A percentile compares a stretch with the other conserved stretches of the same genome.
phyloP scores from a whole-genome alignment of 2,888 invertebrate genomes.

The Aphodius granarius region DNA sequence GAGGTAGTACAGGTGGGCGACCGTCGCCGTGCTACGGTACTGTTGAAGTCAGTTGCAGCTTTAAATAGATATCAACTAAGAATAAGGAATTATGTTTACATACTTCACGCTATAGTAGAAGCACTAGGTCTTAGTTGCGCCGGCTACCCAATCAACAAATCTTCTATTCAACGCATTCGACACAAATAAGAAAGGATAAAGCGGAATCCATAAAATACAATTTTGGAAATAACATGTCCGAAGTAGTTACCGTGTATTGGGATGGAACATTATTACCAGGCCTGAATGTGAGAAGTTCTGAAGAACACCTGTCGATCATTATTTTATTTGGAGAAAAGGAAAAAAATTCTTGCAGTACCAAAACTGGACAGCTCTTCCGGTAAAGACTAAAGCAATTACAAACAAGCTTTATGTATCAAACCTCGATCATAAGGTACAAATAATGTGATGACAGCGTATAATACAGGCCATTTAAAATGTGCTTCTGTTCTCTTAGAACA shows the following conservation, averaged over 20 bases:
- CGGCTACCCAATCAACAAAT: constrained; percentile 39
- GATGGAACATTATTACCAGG: constrained; percentile 44
- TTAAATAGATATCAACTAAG: no score
- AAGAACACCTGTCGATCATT: constrained; percentile 39
- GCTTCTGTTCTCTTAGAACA: no score
- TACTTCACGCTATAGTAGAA: constrained; percentile 36
- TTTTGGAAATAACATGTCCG: constrained; percentile 42
- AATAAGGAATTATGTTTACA: constrained; percentile 30
- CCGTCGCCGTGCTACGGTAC: no score
- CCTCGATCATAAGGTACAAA: no score
- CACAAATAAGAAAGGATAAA: constrained; percentile 32
- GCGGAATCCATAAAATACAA: constrained; percentile 41
- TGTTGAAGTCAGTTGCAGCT: no score
- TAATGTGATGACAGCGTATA: no score
- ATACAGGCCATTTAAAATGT: no score
- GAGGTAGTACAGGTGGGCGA: no score
- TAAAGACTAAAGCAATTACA: constrained; percentile 24
- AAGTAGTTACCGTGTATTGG: constrained; percentile 42
- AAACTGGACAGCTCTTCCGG: constrained; percentile 36
- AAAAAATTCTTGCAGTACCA: constrained; percentile 40
- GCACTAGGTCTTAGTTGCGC: constrained; percentile 35
- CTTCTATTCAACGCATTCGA: constrained; percentile 39
- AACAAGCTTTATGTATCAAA: no score
- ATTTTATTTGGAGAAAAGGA: constrained; percentile 35
- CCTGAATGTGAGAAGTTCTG: constrained; percentile 23